Evolutionary conservation across 2,888 invertebrate genomes (phyloP).

Genomic region (Troglohyphantes excavatus): DNA sequence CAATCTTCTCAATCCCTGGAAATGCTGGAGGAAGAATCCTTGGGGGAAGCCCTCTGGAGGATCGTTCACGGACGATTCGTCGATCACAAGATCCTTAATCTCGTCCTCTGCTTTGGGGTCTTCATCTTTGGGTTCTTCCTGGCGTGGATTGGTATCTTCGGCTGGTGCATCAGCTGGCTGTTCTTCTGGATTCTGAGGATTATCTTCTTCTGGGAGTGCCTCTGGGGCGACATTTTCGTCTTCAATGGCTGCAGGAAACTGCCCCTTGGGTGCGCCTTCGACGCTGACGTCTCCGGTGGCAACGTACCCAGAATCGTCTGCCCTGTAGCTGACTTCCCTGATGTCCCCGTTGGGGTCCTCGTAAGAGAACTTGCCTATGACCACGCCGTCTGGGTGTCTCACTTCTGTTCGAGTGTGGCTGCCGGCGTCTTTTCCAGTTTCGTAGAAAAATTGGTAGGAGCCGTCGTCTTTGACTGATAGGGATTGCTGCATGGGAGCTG

Average conservation of each 20-base stretch:
- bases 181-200: neutral
- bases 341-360: conserved; percentile 72
- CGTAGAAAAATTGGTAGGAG: conserved; percentile 70
- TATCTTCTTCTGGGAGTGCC: neutral
- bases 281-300: conserved; percentile 75
- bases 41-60: conserved; percentile 71
- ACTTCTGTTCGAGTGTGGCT: conserved; percentile 63
- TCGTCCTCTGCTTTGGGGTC: conserved; percentile 18
- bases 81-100: conserved; percentile 40
- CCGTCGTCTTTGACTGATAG: conserved; percentile 73
- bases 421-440: conserved; percentile 73
- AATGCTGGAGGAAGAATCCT: conserved; percentile 59
- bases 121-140: conserved; percentile 23
- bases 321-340: conserved; percentile 73
- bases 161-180: neutral
- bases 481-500: conserved; percentile 55
- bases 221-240: neutral
- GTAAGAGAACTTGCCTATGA: conserved; percentile 73
- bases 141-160: neutral
- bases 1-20: conserved; percentile 62
- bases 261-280: conserved; percentile 66
- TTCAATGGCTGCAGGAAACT: conserved; percentile 48
- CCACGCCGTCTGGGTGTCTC: conserved; percentile 63
- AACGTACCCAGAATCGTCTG: conserved; percentile 60
- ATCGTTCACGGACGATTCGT: conserved; percentile 46